Conservation (phyloP, 2,888 invertebrate species). For the Mechanitis mazaeus region DNA sequence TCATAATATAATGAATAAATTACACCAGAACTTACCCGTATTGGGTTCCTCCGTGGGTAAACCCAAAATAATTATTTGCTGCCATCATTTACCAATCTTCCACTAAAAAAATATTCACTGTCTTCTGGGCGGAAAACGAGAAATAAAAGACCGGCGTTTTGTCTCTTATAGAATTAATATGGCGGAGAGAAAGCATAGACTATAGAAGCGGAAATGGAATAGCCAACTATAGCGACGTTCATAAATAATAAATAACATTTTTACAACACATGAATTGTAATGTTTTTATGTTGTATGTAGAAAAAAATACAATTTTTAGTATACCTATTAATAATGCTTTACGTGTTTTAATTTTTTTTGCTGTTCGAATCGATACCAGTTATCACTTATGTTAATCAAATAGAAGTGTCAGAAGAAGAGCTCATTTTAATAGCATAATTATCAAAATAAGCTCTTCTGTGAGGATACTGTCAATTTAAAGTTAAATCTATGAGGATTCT, state of each 20-base stretch:
- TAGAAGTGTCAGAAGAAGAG: too few species aligned
- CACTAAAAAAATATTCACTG: conserved; percentile 65
- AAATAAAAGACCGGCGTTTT: conserved; percentile 65
- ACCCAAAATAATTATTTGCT: conserved; percentile 96
- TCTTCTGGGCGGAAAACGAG: conserved; percentile 58
- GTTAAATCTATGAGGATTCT: too few species aligned
- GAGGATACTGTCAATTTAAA: too few species aligned
- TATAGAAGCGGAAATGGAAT: conserved; percentile 23
- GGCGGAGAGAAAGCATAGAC: conserved; percentile 38
- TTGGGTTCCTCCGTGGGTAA: conserved; percentile 95
- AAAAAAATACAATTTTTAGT: too few species aligned
- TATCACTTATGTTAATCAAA: too few species aligned
- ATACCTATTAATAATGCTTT: too few species aligned
- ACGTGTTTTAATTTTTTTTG: too few species aligned
- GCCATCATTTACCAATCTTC: conserved; percentile 81
- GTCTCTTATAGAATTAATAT: conserved; percentile 53
- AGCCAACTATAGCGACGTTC: neutral
- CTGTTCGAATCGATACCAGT: too few species aligned
- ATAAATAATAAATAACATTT: neutral
- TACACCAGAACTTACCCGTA: conserved; percentile 82
- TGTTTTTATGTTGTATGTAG: too few species aligned
- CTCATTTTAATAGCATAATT: too few species aligned
- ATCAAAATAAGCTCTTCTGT: too few species aligned
- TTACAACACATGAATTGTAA: too few species aligned
- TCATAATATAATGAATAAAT: conserved; percentile 27